Percentiles rank a stretch among this genome's conserved stretches.
Evolutionary conservation across 2,797 vertebrate genomes (phyloP).

Genomic region (Rallus crepitans): DNA sequence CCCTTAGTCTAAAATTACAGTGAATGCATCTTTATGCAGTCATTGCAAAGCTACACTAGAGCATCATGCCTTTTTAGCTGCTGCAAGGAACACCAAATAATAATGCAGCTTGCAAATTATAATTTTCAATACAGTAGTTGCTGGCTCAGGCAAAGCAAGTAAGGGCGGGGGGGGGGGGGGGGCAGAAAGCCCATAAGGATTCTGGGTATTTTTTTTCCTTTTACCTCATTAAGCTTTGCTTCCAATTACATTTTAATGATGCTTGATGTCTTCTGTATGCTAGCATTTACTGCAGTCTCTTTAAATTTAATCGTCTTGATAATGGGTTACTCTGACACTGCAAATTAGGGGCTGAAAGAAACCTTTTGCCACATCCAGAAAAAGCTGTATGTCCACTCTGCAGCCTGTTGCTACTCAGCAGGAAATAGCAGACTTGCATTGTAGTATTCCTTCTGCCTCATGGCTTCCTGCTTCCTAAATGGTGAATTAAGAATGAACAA

Average conservation of each 20-base stretch:
- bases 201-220: constrained; percentile 64
- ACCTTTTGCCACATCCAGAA: constrained; percentile 67
- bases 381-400: background rate
- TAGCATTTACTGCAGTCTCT: constrained; percentile 81
- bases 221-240: constrained; percentile 81
- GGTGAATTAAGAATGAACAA: background rate
- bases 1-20: background rate
- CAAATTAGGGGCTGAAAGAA: constrained; percentile 77
- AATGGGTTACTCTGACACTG: constrained; percentile 78
- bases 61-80: background rate
- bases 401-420: constrained; percentile 40
- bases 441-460: background rate
- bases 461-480: background rate
- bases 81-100: constrained; percentile 17
- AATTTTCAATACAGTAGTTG: constrained; percentile 46
- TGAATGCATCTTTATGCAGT: background rate
- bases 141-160: constrained; percentile 43
- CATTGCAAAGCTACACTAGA: background rate
- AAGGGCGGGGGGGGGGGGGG: background rate
- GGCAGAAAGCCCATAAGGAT: constrained; percentile 11
- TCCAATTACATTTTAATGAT: constrained; percentile 83
- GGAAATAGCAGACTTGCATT: background rate
- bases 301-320: constrained; percentile 84
- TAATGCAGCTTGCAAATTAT: constrained; percentile 32
- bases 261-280: constrained; percentile 78